Base-by-base conservation (phyloP, 2,113 vertebrate species). In the Oncorhynchus kisutch region DNA sequence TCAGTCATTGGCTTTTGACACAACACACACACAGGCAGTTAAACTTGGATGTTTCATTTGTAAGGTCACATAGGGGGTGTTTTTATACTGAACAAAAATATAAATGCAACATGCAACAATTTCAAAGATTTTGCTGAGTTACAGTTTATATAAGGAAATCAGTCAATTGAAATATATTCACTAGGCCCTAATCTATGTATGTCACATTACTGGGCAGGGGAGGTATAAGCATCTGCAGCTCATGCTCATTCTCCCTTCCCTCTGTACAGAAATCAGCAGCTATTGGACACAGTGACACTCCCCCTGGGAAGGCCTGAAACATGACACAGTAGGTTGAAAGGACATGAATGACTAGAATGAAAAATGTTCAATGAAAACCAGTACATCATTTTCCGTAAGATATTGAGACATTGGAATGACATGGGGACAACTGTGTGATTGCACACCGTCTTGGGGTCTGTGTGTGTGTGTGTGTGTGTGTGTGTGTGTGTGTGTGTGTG, bases 261-360 rank as follows among this genome's bases (percentile, higher is more conserved):
- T 64, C 86, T 64, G 78, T 81, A 14, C 45, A 89, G 84, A 45
- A 74, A 71, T 31, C 34, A 20, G 51, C 59, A 22, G 34, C 68
- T 57, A 39, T 70, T 72, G 80, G 83, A 71, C 65, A 77, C 45
- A 60, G 49, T 67, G 71, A 34, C 72, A 6, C 79, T 68, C 74
- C 73, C 72, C 80, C 73, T 83, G 82, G 79, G 83, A 39, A 75
- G 57, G 80, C 82, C 83, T 90, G 87, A 86, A 87, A 90, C 84
- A 93, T 93, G 93, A 89, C 87, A 86, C 84, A 93, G 93, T 94
- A 80, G 92, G 93, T 89, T 14, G 49, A 14, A 51, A 51, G 49
- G 49, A 51, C 49, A 51, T 51, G 12, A 51, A 51, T 16, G 85
- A 39, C 39, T 9, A 87, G 39, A 39, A 8, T 39, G 8, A 39